Evolutionary conservation across 1,140 invertebrate species (phyloP).

Genomic region (Lutraria rhynchaena): DNA sequence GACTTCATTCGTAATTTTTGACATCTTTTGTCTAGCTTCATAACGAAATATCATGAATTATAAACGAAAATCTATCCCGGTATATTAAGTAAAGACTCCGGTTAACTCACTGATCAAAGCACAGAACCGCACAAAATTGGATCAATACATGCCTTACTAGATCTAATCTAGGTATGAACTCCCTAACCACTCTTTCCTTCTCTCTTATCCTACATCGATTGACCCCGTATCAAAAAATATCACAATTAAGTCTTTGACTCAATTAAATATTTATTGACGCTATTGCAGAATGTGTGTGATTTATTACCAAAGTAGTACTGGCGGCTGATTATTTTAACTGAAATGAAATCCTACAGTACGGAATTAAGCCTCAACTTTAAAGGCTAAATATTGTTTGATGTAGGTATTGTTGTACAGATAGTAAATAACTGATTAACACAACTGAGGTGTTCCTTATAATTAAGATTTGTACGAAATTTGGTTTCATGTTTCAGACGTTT

Average conservation of each 20-base stretch:
- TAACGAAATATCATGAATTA: no score
- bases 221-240: background rate
- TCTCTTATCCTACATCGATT: background rate
- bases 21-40: no score
- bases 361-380: slow-evolving; percentile 13
- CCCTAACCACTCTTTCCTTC: background rate
- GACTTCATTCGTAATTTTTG: no score
- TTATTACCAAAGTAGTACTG: background rate
- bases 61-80: no score
- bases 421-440: slow-evolving; percentile 25
- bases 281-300: slow-evolving; percentile 10
- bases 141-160: no score
- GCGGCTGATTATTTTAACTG: slow-evolving; percentile 13
- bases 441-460: slow-evolving; percentile 12
- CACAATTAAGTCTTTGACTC: background rate
- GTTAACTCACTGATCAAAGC: no score
- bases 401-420: slow-evolving; percentile 4
- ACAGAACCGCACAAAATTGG: no score
- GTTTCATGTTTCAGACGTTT: slow-evolving; percentile 9
- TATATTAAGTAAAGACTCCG: no score
- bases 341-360: slow-evolving; percentile 15
- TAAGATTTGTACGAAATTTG: background rate
- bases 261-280: slow-evolving; percentile 34
- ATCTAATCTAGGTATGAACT: no score
- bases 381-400: slow-evolving; percentile 16